phyloP scores from a whole-genome alignment of 2,797 vertebrate genomes.

The Sphenopsis melanotis region DNA sequence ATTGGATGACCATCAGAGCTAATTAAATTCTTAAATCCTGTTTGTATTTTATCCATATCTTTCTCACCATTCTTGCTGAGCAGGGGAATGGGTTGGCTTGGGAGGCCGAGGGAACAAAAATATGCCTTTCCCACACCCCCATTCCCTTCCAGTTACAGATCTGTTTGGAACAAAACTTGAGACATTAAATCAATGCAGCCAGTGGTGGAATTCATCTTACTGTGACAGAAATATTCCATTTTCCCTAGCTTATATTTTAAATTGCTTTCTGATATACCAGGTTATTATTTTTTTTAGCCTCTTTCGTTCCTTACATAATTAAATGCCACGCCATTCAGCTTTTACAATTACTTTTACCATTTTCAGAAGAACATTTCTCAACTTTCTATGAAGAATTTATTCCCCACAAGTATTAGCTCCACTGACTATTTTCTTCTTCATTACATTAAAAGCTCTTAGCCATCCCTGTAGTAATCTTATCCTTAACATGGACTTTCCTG shows the following conservation, averaged over 20 bases:
- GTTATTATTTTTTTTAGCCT: slow-evolving; percentile 53
- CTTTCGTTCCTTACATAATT: slow-evolving; percentile 49
- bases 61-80: not conserved
- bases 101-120: not conserved
- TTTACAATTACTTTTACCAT: slow-evolving; percentile 55
- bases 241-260: slow-evolving; percentile 49
- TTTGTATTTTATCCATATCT: slow-evolving; percentile 6
- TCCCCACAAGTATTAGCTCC: not conserved
- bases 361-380: slow-evolving; percentile 48
- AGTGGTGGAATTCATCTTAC: slow-evolving; percentile 45
- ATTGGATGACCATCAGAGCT: slow-evolving; percentile 17
- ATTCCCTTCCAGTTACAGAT: not conserved
- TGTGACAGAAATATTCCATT: slow-evolving; percentile 59
- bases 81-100: not conserved
- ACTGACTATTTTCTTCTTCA: slow-evolving; percentile 17
- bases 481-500: not conserved
- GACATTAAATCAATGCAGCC: slow-evolving; percentile 17
- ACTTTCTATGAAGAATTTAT: slow-evolving; percentile 25
- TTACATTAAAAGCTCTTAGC: slow-evolving; percentile 5
- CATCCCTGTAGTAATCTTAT: not conserved
- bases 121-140: not conserved
- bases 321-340: slow-evolving; percentile 30
- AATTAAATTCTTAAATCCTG: slow-evolving; percentile 30
- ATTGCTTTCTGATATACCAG: slow-evolving; percentile 59
- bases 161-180: slow-evolving; percentile 13